Evolutionary conservation across 2,888 invertebrate genomes (phyloP).

Genomic region (Oxytorus armatus): DNA sequence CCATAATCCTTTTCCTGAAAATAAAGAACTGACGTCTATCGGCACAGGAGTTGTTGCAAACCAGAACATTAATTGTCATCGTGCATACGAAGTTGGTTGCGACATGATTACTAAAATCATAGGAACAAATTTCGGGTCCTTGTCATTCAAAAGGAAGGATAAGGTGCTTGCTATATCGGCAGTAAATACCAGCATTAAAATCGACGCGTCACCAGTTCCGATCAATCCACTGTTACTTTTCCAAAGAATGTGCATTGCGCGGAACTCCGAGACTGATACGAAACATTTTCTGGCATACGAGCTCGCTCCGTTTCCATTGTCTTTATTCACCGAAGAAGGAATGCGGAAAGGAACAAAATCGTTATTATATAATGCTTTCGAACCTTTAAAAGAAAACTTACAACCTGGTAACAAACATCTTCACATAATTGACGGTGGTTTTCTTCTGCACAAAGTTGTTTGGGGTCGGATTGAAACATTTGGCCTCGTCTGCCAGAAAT

Average conservation of each 20-base stretch:
- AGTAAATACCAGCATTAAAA: constrained; percentile 38
- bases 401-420: constrained; percentile 20
- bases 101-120: constrained; percentile 38
- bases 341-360: constrained; percentile 61
- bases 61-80: constrained; percentile 57
- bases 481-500: constrained; percentile 25
- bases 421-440: constrained; percentile 33
- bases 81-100: constrained; percentile 57
- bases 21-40: constrained; percentile 66
- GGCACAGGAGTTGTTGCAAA: constrained; percentile 68
- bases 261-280: constrained; percentile 31
- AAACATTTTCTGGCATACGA: constrained; percentile 50
- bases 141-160: constrained; percentile 51
- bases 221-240: too few species aligned
- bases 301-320: constrained; percentile 63
- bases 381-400: too few species aligned
- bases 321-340: constrained; percentile 19
- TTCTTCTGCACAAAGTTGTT: constrained; percentile 41
- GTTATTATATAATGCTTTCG: constrained; percentile 72
- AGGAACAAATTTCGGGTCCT: constrained; percentile 36
- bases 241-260: constrained; percentile 41
- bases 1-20: constrained; percentile 55
- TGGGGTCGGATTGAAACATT: constrained; percentile 25
- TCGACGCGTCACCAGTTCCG: constrained; percentile 15
- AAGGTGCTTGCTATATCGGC: constrained; percentile 29